These are phyloP conservation scores for Trachelipus rathkii DNA, from an alignment of 1,140 invertebrate species.

Conservation along the genomic window DNA sequence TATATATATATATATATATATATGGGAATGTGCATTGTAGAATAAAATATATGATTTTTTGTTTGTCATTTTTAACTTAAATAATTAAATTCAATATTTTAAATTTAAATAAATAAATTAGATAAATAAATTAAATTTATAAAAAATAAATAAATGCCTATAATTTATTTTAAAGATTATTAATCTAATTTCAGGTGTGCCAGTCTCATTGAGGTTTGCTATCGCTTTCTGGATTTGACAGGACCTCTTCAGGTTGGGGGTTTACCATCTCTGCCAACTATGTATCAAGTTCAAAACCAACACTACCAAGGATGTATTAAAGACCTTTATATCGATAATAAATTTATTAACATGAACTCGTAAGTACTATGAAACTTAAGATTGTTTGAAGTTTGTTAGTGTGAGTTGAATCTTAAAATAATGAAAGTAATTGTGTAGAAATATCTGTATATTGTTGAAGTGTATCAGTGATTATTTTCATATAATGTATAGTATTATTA, in stretches of 20 bases:
- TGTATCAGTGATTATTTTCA: too few relatives aligned
- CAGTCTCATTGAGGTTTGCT: conserved; percentile 83
- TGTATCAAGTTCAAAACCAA: conserved; percentile 73
- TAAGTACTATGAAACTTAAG: too few relatives aligned
- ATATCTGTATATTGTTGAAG: too few relatives aligned
- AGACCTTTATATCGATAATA: conserved; percentile 81
- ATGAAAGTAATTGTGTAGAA: too few relatives aligned
- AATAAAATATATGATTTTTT: too few relatives aligned
- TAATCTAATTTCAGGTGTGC: conserved; percentile 59
- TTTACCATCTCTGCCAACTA: conserved; percentile 69
- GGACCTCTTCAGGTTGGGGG: conserved; percentile 93
- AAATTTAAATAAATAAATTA: too few relatives aligned
- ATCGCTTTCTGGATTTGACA: conserved; percentile 90
- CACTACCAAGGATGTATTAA: conserved; percentile 88
- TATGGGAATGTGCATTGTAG: not conserved
- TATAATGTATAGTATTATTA: too few relatives aligned
- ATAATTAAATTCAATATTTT: too few relatives aligned
- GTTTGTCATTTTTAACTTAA: too few relatives aligned
- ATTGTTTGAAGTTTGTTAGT: too few relatives aligned
- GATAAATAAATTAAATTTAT: too few relatives aligned
- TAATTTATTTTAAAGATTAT: not conserved
- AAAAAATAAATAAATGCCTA: too few relatives aligned
- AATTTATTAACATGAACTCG: conserved; percentile 82
- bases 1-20: conserved; percentile 11
- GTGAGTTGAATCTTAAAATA: not conserved